Base-by-base conservation (phyloP, 2,113 vertebrate genomes). In the Triplophysa tibetana region DNA sequence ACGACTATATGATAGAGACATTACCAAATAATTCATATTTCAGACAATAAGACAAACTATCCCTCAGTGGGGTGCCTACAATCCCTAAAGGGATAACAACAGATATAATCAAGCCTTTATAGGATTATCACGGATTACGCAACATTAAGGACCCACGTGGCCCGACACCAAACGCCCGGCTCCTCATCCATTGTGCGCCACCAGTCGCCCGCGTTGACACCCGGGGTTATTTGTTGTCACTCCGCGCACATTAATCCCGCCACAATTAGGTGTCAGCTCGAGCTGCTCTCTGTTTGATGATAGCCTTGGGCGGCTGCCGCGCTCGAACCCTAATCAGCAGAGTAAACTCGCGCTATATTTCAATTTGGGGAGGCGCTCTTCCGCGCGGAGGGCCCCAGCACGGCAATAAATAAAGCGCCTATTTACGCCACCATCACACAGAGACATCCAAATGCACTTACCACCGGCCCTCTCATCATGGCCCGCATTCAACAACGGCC, bases 341-440 rank as follows among this genome's bases (percentile, higher is more conserved):
- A 95, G 96, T 98, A 98, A 99, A 98, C 96, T 98, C 96, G 52
- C 96, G 95, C 97, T 98, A 98, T 98, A 98, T 98, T 99, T 98
- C 96, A 98, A 99, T 99, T 99, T 99, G 94, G 95, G 95, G 95
- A 95, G 94, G 95, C 94, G 94, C 95, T 98, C 95, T 98, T 98
- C 96, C 96, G 95, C 96, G 95, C 95, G 95, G 95, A 97, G 96
- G 95, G 95, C 95, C 96, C 94, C 95, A 95, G 96, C 96, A 96
- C 95, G 94, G 94, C 96, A 92, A 99, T 99, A 98, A 99, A 99
- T 99, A 99, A 99, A 96, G 95, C 95, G 95, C 95, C 96, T 98
- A 96, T 98, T 99, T 98, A 98, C 96, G 95, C 95, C 95, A 94
- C 95, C 93, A 95, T 95, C 95, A 95, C 94, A 94, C 93, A 93